These are phyloP conservation scores for Psilopsiagon aurifrons DNA, from an alignment of 2,113 vertebrate species.

Conservation along the genomic window DNA sequence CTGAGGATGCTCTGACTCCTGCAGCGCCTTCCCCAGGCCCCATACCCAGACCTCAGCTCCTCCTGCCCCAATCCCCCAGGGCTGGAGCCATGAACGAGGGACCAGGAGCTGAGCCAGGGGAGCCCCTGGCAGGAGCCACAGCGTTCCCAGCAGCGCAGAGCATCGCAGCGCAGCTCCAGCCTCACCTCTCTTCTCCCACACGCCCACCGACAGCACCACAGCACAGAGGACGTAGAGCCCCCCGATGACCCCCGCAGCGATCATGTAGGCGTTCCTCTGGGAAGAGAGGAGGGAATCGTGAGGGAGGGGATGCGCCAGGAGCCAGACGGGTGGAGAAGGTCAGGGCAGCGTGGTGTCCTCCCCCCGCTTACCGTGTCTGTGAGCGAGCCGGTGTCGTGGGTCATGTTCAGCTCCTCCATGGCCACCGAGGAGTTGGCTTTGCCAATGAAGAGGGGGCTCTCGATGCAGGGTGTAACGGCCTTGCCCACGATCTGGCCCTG, in stretches of 20 bases:
- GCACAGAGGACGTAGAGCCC: constrained; percentile 89
- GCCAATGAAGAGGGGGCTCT: neutral
- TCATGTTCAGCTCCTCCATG: constrained; percentile 70
- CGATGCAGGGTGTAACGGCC: constrained; percentile 77
- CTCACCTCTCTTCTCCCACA: constrained; percentile 88
- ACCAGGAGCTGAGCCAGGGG: neutral
- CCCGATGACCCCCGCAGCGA: constrained; percentile 87
- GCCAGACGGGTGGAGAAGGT: neutral
- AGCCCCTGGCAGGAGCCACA: neutral
- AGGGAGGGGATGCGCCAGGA: neutral
- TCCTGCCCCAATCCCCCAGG: neutral
- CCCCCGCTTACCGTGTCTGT: constrained; percentile 78
- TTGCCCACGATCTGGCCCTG: constrained; percentile 94
- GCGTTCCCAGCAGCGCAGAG: accelerated
- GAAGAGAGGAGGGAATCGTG: neutral
- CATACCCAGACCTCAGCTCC: neutral
- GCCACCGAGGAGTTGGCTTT: constrained; percentile 51
- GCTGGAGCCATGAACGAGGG: accelerated
- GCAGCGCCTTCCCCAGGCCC: neutral
- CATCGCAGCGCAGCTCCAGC: accelerated
- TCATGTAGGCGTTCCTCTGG: constrained; percentile 87
- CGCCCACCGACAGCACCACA: constrained; percentile 80
- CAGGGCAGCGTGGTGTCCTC: accelerated
- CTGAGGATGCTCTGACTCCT: neutral
- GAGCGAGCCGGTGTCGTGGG: constrained; percentile 62